Evolutionary conservation across 2,888 invertebrate species (phyloP), one percentile per base, ranked within the genome.

Genomic region (Pogonocherus hispidulus): DNA sequence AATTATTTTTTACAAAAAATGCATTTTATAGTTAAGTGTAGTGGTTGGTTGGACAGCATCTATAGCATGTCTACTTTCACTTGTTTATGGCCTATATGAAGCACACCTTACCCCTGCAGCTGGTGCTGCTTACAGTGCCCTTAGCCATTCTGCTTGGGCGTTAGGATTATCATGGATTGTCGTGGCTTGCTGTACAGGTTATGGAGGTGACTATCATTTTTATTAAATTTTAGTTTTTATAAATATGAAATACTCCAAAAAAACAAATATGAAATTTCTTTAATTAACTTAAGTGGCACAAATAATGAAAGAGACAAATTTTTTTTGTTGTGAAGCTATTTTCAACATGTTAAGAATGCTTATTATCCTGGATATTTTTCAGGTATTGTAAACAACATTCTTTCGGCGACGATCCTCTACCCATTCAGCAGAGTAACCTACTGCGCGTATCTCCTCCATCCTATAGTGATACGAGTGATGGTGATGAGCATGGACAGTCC

Each of bases 381-480:
- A 90, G 90, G 90, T 27, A 89, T 91, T 84, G 89, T 94, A 46
- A 92, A 92, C 57, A 88, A 88, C 35, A 86, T 95, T 78, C 87
- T 95, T 11, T 92, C 94, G 1, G 90, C 93, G 23, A 91, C 94
- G 6, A 88, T 92, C 69, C 86, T 95, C 64, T 95, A 95, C 86
- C 95, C 95, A 66, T 92, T 95, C 86, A 95, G 94, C 62, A 88
- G 95, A 75, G 93, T 95, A 14, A 95, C 95, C 49, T 95, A 95
- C 85, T 95, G 95, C 84, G 93, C 94, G 0, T 95, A 95, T 84
- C 87, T 95, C 71, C 90, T 95, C 69, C 95, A 95, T 85, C 95
- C 95, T 0, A 90, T 95, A 63, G 91, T 94, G 69, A 92, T 95
- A 78, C 89, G 95, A 76, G 88, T 91, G 78, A 91, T 94, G 80